Evolutionary conservation across 2,888 invertebrate species (phyloP).

Genomic region (Toxonevra muliebris): DNA sequence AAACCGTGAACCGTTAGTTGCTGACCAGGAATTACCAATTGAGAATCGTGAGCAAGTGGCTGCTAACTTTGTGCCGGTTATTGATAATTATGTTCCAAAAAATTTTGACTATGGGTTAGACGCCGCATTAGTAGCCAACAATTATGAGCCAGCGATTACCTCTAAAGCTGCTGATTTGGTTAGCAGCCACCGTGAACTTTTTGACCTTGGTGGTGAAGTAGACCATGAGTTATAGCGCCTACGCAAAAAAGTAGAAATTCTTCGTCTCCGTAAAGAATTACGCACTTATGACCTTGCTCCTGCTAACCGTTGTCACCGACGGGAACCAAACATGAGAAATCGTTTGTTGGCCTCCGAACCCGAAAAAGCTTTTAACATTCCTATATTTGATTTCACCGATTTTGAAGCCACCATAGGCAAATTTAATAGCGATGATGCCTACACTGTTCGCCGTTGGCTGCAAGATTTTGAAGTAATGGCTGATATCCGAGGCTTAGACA

Average conservation of each 20-base stretch:
- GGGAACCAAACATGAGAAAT: not conserved
- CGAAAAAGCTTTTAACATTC: not conserved
- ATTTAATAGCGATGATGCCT: too few relatives aligned
- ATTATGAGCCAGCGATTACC: not conserved
- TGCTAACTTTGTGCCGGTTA: too few relatives aligned
- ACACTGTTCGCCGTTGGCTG: not conserved
- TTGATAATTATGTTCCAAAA: too few relatives aligned
- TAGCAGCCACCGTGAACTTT: not conserved
- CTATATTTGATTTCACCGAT: not conserved
- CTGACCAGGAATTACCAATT: too few relatives aligned
- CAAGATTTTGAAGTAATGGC: not conserved
- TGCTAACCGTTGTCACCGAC: not conserved
- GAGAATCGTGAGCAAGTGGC: too few relatives aligned
- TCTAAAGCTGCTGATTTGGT: not conserved
- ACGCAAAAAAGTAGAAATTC: conserved; percentile 1
- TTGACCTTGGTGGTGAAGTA: not conserved
- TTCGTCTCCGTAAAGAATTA: conserved; percentile 2
- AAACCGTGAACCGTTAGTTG: too few relatives aligned
- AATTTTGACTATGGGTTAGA: too few relatives aligned
- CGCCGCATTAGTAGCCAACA: not conserved
- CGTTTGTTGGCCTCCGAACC: not conserved
- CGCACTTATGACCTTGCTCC: not conserved
- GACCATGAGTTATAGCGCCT: not conserved
- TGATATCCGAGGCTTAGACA: too few relatives aligned
- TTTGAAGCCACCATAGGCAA: not conserved